Evolutionary conservation across 2,113 vertebrate genomes (phyloP).

Genomic region (Upupa epops): DNA sequence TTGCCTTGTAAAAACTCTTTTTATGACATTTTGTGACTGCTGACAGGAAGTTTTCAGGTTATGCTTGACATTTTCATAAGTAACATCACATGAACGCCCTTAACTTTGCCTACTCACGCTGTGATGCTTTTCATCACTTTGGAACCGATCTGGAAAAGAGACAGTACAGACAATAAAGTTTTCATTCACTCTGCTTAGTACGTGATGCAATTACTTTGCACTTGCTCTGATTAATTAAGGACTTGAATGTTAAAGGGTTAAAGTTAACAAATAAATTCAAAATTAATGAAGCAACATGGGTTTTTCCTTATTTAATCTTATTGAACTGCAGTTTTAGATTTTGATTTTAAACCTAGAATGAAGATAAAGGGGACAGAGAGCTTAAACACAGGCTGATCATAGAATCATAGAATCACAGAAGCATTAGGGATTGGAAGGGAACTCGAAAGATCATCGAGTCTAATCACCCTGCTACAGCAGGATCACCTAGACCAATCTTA

Average conservation of each 20-base stretch:
- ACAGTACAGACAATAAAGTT: not conserved
- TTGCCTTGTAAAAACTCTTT: conserved; percentile 1
- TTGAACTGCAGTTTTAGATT: not conserved
- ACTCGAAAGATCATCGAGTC: too few relatives aligned
- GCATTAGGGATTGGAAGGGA: too few relatives aligned
- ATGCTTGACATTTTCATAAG: conserved; percentile 61
- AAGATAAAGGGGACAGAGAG: not conserved
- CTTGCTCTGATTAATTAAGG: not conserved
- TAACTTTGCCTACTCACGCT: not conserved
- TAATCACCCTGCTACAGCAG: too few relatives aligned
- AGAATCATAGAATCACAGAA: too few relatives aligned
- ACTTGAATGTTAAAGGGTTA: too few relatives aligned
- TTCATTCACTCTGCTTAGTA: not conserved
- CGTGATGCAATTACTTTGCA: not conserved
- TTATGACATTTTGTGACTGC: conserved; percentile 48
- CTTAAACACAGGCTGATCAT: not conserved
- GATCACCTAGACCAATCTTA: too few relatives aligned
- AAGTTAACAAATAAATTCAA: not conserved
- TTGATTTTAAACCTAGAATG: not conserved
- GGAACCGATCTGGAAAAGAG: not conserved
- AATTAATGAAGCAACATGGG: not conserved
- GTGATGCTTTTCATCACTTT: not conserved
- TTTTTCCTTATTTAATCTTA: not conserved
- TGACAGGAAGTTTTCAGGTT: conserved; percentile 51
- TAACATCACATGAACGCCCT: conserved; percentile 20